Evolutionary conservation across 2,888 invertebrate genomes (phyloP).

Genomic region (Cantharis flavilabris): DNA sequence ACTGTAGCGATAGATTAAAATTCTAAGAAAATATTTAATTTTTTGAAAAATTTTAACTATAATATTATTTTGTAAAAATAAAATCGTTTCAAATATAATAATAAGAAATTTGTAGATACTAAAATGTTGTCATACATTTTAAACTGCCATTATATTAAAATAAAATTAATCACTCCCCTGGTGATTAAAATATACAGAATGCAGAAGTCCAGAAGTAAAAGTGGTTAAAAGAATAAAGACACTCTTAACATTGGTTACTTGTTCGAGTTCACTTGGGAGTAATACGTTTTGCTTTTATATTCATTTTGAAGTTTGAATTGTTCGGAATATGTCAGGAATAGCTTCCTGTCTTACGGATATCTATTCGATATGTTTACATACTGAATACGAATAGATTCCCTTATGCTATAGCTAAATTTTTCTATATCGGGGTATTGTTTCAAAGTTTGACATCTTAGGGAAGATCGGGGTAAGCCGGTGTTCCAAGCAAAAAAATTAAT

Average conservation of each 20-base stretch:
- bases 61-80: not conserved
- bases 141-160: not conserved
- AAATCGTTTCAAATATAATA: not conserved
- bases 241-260: not conserved
- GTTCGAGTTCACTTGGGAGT: conserved; percentile 4
- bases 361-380: not conserved
- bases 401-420: not conserved
- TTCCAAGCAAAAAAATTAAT: too few relatives aligned
- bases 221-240: not conserved
- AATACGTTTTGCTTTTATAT: conserved; percentile 6
- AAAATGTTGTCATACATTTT: conserved; percentile 1
- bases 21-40: too few relatives aligned
- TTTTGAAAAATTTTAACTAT: not conserved
- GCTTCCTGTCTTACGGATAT: conserved; percentile 11
- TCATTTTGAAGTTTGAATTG: not conserved
- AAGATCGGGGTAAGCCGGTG: too few relatives aligned
- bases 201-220: not conserved
- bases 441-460: not conserved
- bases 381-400: not conserved
- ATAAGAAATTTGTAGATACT: not conserved
- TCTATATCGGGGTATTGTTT: not conserved
- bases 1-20: too few relatives aligned
- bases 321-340: not conserved
- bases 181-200: conserved; percentile 2
- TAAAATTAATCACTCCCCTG: conserved; percentile 6